Percentiles rank a stretch among this genome's conserved stretches.
Evolutionary conservation across 2,888 invertebrate genomes (phyloP).

Genomic region (Cryptosula pallasiana): DNA sequence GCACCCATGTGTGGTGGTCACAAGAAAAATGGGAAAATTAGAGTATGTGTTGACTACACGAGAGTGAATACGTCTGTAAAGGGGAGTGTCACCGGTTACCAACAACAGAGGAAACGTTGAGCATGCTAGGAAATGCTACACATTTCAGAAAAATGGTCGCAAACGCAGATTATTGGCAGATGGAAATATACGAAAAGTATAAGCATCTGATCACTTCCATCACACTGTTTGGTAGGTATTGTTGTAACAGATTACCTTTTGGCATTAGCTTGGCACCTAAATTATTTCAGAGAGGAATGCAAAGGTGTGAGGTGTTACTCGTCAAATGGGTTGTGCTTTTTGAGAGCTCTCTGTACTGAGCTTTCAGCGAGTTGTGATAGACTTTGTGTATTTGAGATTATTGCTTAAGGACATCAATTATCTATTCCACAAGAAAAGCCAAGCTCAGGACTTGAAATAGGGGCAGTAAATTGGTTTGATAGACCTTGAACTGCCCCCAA

Average conservation of each 20-base stretch:
- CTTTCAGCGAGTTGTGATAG: too few species aligned
- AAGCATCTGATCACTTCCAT: background rate
- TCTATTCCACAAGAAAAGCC: too few species aligned
- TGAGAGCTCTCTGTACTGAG: too few species aligned
- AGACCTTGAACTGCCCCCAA: too few species aligned
- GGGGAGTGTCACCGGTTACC: background rate
- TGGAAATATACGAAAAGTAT: background rate
- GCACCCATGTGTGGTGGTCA: background rate
- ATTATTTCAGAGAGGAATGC: background rate
- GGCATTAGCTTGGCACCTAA: background rate
- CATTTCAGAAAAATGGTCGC: background rate
- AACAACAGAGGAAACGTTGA: background rate
- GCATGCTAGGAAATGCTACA: background rate
- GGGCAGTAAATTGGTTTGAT: too few species aligned
- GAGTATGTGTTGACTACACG: background rate
- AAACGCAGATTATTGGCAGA: background rate
- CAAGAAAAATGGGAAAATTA: background rate
- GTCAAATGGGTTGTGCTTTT: background rate
- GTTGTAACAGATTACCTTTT: background rate
- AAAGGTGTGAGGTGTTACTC: background rate
- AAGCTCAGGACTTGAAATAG: too few species aligned
- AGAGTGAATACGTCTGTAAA: background rate
- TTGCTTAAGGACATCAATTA: too few species aligned
- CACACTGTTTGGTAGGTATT: background rate
- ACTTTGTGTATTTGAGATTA: too few species aligned